Base-by-base conservation (phyloP, 2,113 vertebrate species). In the Larimichthys polyactis region DNA sequence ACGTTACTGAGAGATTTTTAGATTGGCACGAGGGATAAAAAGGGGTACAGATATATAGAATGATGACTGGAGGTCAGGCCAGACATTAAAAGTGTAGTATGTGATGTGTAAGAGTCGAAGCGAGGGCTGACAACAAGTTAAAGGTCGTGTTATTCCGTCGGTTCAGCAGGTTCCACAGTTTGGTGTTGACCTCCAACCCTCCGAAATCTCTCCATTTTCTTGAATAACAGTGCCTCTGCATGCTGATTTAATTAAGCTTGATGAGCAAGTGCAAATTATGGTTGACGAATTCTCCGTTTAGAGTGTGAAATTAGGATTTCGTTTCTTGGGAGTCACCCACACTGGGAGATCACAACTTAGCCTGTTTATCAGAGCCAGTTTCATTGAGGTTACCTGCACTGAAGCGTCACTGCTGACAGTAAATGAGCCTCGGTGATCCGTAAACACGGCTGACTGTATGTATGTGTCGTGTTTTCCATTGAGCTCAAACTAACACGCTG, bases 321-420 rank as follows among this genome's bases (percentile, higher is more conserved):
- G 14, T 12, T 19, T 43, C 52, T 58, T 32, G 27, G 5, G 24
- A 12, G 48, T 0, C 29, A 19, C 16, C 29, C 4, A 27, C 29
- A 11, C 1, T 19, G 8, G 36, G 36, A 40, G 36, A 1, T 5
- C 0, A 3, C 7, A n/a, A 27, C 22, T 43, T 17, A 0, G 0
- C 16, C 22, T 72, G 17, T 29, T 1, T 6, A 44, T 24, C 36
- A 10, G 24, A 19, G 11, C 52, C 27, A 0, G 27, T 60, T 40
- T 64, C 46, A 27, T 22, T 5, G 16, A n/a, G 19, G 22, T 48
- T 9, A 62, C 24, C 19, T 60, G 44, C 44, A 3, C 24, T 51
- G 44, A 1, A 5, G 44, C 16, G 16, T 51, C 22, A 6, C 6
- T n/a, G 24, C 19, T 27, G 11, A 22, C 46, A 52, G 24, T 49